These are phyloP conservation scores for Ciconia maguari DNA, from an alignment of 2,113 vertebrate species.

Conservation along the genomic window DNA sequence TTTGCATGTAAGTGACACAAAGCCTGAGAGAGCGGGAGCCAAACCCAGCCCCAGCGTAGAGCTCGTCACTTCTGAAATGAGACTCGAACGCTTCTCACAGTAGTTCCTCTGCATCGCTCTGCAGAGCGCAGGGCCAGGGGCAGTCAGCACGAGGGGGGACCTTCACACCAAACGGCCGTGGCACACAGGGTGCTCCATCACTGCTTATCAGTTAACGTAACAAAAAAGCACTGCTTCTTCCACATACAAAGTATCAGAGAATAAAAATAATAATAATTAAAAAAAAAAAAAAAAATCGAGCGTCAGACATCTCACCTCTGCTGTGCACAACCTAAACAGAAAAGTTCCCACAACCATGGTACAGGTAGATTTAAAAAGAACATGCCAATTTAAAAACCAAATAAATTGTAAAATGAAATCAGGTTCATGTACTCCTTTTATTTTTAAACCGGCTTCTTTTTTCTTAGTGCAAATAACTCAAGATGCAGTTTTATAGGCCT, in stretches of 20 bases:
- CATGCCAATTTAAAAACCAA: constrained; percentile 33
- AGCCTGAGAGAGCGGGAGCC: not conserved
- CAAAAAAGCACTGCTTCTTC: not conserved
- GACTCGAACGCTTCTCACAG: not conserved
- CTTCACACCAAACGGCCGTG: fast-evolving
- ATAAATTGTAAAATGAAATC: not conserved
- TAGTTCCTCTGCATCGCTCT: fast-evolving
- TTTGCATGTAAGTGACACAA: not conserved
- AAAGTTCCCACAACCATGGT: not conserved
- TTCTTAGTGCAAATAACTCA: constrained; percentile 57
- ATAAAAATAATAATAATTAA: not conserved
- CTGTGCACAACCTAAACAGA: not conserved
- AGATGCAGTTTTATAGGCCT: not conserved
- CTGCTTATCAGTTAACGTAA: not conserved
- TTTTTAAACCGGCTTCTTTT: not conserved
- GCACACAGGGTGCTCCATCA: not conserved
- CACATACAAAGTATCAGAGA: not conserved
- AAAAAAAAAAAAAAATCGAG: not conserved
- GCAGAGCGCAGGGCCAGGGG: fast-evolving
- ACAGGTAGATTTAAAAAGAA: constrained; percentile 4
- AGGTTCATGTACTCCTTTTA: not conserved
- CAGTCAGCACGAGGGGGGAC: not conserved
- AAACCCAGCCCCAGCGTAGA: fast-evolving
- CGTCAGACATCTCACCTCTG: not conserved
- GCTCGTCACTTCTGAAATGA: not conserved